Evolutionary conservation across 1,140 invertebrate genomes (phyloP).

Genomic region (Liolophura sinensis): DNA sequence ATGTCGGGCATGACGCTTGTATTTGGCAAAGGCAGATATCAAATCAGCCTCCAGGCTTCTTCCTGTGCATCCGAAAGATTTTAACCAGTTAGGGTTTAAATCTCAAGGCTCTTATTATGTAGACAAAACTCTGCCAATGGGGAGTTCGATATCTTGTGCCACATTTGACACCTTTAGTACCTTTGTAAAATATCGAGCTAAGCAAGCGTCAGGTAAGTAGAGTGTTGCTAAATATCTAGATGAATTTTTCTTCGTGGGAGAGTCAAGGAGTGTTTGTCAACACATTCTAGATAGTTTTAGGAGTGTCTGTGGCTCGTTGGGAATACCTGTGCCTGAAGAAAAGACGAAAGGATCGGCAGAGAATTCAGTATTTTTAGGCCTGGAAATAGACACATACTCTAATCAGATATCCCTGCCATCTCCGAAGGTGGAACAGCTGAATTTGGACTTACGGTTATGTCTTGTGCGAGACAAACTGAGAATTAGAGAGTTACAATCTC

Average conservation of each 20-base stretch:
- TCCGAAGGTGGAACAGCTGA: neutral
- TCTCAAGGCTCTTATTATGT: conserved; percentile 9
- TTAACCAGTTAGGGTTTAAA: conserved; percentile 12
- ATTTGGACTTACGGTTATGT: neutral
- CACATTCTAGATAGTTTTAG: too few species aligned
- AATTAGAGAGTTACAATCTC: too few species aligned
- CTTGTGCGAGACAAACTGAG: too few species aligned
- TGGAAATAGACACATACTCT: too few species aligned
- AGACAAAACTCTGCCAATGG: conserved; percentile 17
- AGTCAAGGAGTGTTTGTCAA: too few species aligned
- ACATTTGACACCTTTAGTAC: too few species aligned
- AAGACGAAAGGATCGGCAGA: too few species aligned
- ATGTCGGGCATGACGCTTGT: too few species aligned
- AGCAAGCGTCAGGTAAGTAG: neutral
- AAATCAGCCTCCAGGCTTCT: conserved; percentile 16
- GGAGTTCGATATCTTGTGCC: conserved; percentile 6
- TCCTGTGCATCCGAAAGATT: conserved; percentile 10
- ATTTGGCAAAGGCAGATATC: conserved; percentile 16
- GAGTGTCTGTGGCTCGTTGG: too few species aligned
- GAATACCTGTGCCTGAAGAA: too few species aligned
- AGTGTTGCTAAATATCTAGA: conserved; percentile 15
- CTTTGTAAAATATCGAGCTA: too few species aligned
- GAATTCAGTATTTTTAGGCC: too few species aligned
- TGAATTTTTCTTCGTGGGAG: conserved; percentile 24
- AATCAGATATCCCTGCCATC: conserved; percentile 4